Conservation (phyloP, 2,888 invertebrate species). For the Branchellion lobata region DNA sequence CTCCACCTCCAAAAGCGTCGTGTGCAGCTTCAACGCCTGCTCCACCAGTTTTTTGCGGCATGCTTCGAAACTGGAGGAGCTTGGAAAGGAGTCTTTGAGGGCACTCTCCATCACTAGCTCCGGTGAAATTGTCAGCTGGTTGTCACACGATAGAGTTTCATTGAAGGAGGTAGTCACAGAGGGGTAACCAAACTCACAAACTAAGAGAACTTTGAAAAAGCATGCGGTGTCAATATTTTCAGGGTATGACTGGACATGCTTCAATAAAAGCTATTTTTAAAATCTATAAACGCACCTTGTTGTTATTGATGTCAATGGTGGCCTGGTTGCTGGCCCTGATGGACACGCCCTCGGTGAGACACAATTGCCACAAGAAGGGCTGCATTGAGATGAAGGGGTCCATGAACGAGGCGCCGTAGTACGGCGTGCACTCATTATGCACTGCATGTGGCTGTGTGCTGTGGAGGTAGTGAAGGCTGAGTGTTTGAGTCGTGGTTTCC, state of each 20-base stretch:
- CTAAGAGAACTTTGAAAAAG: too few species aligned
- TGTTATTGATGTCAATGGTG: neutral
- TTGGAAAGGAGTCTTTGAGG: neutral
- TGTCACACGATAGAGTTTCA: neutral
- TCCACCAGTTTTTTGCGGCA: neutral
- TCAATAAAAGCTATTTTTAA: too few species aligned
- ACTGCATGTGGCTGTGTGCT: too few species aligned
- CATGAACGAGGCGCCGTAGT: conserved; percentile 1
- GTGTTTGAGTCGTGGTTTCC: neutral
- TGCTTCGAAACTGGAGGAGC: neutral
- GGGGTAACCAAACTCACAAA: neutral
- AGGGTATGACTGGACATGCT: too few species aligned
- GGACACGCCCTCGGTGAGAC: neutral
- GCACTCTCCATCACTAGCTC: neutral
- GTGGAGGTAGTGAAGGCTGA: too few species aligned
- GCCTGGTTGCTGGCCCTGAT: neutral
- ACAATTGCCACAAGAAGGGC: neutral
- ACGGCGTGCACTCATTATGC: neutral
- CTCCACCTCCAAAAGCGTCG: neutral
- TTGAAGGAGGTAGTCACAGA: neutral
- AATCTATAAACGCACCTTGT: conserved; percentile 3
- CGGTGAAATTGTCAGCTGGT: neutral
- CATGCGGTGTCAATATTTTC: too few species aligned
- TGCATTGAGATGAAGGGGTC: neutral
- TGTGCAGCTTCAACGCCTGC: neutral